Base-by-base conservation (phyloP, 2,113 vertebrate genomes). In the Hepsetus odoe region DNA sequence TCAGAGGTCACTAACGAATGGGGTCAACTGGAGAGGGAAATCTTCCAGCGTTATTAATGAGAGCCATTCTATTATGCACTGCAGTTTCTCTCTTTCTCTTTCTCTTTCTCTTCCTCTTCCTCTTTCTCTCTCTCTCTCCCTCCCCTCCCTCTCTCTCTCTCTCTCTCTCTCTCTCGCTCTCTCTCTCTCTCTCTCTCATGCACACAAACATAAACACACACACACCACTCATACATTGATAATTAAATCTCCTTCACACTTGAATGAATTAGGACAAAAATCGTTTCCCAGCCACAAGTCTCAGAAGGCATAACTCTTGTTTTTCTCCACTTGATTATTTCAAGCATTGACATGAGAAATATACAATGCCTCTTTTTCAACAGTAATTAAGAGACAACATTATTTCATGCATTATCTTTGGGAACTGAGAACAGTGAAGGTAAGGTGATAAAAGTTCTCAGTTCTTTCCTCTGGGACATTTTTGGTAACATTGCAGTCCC, bases 1-100 rank as follows among this genome's bases (percentile, higher is more conserved):
- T 46, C 28, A 20, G 80, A 77, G 80, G 68, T 81, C 67, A 66
- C 28, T 35, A 22, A 24, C 20, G 55, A 69, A 69, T 13, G 59
- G 49, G 68, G 74, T 77, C 44, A 80, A 44, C 40, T 77, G 73
- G 61, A 44, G 59, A 80, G 33, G 69, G 53, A 80, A 62, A 67
- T 72, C 61, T 80, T 12, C 20, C 16, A 20, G 79, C 35, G 77
- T 68, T 26, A 49, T 70, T 70, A 80, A 80, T 70, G 69, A 74
- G 49, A 16, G 42, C 38, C 42, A 72, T 73, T 74, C n/a, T 53
- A 74, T 62, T 65, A 76, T 65, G 14, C 33, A 64, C 11, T 10
- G n/a, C 53, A 35, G 14, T 62, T 24, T 46, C 62, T 56, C 49
- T 32, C 32, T 51, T 38, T 56, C 9, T 33, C 51, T 66, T 38